phyloP scores from a whole-genome alignment of 1,140 invertebrate genomes.

The Ceratoteleas bidentatus region DNA sequence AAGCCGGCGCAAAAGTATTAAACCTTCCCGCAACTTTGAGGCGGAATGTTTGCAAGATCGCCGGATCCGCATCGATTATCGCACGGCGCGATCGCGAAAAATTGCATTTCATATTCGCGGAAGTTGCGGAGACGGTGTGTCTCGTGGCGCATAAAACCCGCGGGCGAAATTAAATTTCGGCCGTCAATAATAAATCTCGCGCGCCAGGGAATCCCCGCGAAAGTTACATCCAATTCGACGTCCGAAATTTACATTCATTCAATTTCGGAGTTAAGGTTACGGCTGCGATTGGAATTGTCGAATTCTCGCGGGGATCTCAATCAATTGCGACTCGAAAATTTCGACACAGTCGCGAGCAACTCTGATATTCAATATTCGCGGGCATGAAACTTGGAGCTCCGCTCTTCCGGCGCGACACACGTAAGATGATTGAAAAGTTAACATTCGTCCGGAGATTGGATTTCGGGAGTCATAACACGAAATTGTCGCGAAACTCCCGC shows the following conservation, averaged over 20 bases:
- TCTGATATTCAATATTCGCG: constrained; percentile 33
- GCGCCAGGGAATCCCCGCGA: constrained; percentile 15
- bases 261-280: constrained; percentile 45
- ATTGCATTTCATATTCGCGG: constrained; percentile 46
- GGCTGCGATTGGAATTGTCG: constrained; percentile 36
- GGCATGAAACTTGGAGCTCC: constrained; percentile 1
- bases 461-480: not conserved
- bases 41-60: not conserved
- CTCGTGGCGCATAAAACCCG: constrained; percentile 14
- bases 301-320: constrained; percentile 31
- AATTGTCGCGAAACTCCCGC: not conserved
- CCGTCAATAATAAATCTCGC: constrained; percentile 54
- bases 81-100: constrained; percentile 1
- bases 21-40: not conserved
- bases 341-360: constrained; percentile 7
- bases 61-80: not conserved
- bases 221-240: constrained; percentile 52
- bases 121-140: constrained; percentile 25
- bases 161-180: constrained; percentile 46
- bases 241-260: constrained; percentile 55
- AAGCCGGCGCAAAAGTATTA: not conserved
- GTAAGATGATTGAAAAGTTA: not conserved
- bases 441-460: not conserved
- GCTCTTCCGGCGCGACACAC: not conserved
- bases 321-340: constrained; percentile 37